Evolutionary conservation across 1,140 invertebrate species (phyloP).

Genomic region (Adelges cooleyi): DNA sequence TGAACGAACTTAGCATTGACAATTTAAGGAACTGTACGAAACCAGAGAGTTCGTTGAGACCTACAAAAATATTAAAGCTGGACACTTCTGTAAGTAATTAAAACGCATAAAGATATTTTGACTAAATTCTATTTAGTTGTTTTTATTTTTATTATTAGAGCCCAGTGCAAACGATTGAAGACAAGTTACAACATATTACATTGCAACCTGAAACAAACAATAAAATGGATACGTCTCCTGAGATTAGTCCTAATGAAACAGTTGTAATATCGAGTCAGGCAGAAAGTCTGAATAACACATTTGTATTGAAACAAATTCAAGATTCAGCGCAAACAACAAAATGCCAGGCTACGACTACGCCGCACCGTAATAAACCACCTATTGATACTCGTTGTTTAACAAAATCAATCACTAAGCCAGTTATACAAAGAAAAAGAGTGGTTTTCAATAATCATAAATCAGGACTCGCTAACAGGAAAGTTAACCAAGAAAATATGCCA

Average conservation of each 20-base stretch:
- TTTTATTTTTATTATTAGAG: not conserved
- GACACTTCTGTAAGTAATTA: not conserved
- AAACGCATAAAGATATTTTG: not conserved
- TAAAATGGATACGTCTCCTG: not conserved
- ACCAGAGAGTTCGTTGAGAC: not conserved
- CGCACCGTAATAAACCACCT: slow-evolving; percentile 14
- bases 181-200: slow-evolving; percentile 8
- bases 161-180: slow-evolving; percentile 13
- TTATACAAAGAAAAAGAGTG: slow-evolving; percentile 10
- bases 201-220: not conserved
- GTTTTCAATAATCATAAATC: slow-evolving; percentile 5
- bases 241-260: slow-evolving; percentile 4
- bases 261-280: slow-evolving; percentile 3
- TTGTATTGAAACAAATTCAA: slow-evolving; percentile 17
- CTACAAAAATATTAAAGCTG: not conserved
- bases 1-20: slow-evolving; percentile 16
- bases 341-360: not conserved
- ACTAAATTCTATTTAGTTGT: not conserved
- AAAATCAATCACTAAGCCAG: slow-evolving; percentile 20
- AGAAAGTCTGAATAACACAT: slow-evolving; percentile 19
- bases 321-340: not conserved
- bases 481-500: slow-evolving; percentile 23
- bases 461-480: not conserved
- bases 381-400: slow-evolving; percentile 20
- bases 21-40: slow-evolving; percentile 5